Evolutionary conservation across 2,797 vertebrate genomes (phyloP), one percentile per base, ranked within the genome.

Genomic region (Mallotus villosus): DNA sequence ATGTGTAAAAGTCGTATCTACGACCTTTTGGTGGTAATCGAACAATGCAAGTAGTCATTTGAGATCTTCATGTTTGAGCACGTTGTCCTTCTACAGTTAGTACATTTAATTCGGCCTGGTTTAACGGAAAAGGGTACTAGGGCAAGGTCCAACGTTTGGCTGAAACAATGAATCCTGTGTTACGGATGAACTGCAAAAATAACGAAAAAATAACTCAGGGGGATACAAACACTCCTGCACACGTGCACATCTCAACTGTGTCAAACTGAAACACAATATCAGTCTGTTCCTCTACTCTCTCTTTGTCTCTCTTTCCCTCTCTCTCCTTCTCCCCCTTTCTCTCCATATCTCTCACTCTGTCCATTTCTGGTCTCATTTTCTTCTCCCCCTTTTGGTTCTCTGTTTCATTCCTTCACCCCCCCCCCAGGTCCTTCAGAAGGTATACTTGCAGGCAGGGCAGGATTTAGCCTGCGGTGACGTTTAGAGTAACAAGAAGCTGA

Each of bases 401-500:
- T 12, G 41, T 11, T 46, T 46, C 41, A 46, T 46, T 46, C 41
- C 41, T 14, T 46, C 41, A 22, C 61, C 24, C 72, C 62, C 25
- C 65, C 32, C 55, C 24, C 21, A 37, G 41, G 6, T 27, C 69
- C 6, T 51, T 8, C 32, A 66, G 51, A 63, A 27, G 34, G 63
- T 46, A 69, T 64, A 62, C 32, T 70, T 49, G 1, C 63, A 77
- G 61, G 66, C 63, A 77, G 58, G 68, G 57, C 41, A 49, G 62
- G 75, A 63, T 59, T 73, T 29, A 71, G 74, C 68, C 82, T 80
- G 68, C 72, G 71, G 71, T 17, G 73, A 59, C 58, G n/a, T 57
- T 55, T n/a, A 60, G 34, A 70, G 32, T 16, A 63, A 68, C 16
- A 1, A 81, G 51, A 65, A 70, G 63, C 63, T 78, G 63, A 78